Evolutionary conservation across 1,140 invertebrate genomes (phyloP).

Genomic region (Brachionus koreanus): DNA sequence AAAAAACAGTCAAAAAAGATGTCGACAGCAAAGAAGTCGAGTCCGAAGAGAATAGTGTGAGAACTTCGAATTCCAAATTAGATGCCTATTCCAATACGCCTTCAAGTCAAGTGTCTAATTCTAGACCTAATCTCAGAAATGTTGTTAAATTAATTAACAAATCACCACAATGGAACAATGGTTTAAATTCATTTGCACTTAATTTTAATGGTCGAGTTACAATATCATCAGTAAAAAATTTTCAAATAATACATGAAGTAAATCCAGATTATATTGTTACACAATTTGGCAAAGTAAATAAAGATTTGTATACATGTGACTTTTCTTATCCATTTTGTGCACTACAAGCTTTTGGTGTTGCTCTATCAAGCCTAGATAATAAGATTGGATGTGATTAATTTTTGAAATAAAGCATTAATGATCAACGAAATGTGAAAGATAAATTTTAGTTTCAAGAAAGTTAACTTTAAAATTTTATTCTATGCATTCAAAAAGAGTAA

Average conservation of each 20-base stretch:
- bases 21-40: not conserved
- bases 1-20: slow-evolving; percentile 1
- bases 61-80: not conserved
- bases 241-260: slow-evolving; percentile 26
- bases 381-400: slow-evolving; percentile 37
- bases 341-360: slow-evolving; percentile 32
- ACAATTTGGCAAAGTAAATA: slow-evolving; percentile 43
- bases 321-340: slow-evolving; percentile 41
- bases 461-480: not conserved
- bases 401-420: not conserved
- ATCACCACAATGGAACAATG: slow-evolving; percentile 24
- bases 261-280: slow-evolving; percentile 33
- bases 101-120: not conserved
- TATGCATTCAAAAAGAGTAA: not conserved
- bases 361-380: slow-evolving; percentile 16
- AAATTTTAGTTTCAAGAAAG: not conserved
- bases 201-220: slow-evolving; percentile 42
- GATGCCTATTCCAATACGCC: not conserved
- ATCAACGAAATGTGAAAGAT: not conserved
- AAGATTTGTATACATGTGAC: slow-evolving; percentile 44
- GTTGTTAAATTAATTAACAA: slow-evolving; percentile 41
- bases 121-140: slow-evolving; percentile 1
- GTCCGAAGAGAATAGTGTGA: not conserved
- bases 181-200: slow-evolving; percentile 29
- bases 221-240: slow-evolving; percentile 40